Base-by-base conservation (phyloP, 2,797 vertebrate genomes). In the Remorina albescens region DNA sequence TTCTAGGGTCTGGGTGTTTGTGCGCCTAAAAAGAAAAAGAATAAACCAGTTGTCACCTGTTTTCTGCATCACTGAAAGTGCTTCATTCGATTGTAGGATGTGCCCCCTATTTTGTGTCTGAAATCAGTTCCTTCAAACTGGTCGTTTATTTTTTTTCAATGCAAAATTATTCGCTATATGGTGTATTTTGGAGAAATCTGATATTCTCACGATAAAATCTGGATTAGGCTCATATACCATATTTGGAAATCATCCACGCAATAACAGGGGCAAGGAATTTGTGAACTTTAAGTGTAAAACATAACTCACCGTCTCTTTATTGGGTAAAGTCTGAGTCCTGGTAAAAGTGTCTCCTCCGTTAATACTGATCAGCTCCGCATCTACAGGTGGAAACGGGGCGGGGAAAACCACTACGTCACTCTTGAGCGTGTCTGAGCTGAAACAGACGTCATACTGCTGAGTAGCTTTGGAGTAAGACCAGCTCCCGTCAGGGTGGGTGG, bases 381-480 rank as follows among this genome's bases (percentile, higher is more conserved):
- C n/a, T n/a, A n/a, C n/a, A n/a, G n/a, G n/a, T n/a, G n/a, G n/a
- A n/a, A n/a, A n/a, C n/a, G n/a, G n/a, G n/a, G n/a, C n/a, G n/a
- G n/a, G n/a, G n/a, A n/a, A n/a, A n/a, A n/a, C n/a, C n/a, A n/a
- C n/a, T n/a, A n/a, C n/a, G n/a, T n/a, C n/a, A n/a, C n/a, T n/a
- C n/a, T 63, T 63, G 63, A 66, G n/a, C 0, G 91, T 93, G 76
- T 93, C 93, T 21, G 92, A 92, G 68, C 83, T 92, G 81, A 94
- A 92, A 81, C 92, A 93, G 66, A 93, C 88, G 78, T 93, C 91
- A 75, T 93, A 94, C 83, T 93, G 91, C 77, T 94, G 92, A 56
- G 91, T 85, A 72, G 90, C 75, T 86, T 91, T 91, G 58, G 90
- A 91, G 86, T 91, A 91, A 86, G 89, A 90, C 89, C 90, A 91